phyloP scores from a whole-genome alignment of 2,888 invertebrate genomes.

The Drosophila subquinaria region DNA sequence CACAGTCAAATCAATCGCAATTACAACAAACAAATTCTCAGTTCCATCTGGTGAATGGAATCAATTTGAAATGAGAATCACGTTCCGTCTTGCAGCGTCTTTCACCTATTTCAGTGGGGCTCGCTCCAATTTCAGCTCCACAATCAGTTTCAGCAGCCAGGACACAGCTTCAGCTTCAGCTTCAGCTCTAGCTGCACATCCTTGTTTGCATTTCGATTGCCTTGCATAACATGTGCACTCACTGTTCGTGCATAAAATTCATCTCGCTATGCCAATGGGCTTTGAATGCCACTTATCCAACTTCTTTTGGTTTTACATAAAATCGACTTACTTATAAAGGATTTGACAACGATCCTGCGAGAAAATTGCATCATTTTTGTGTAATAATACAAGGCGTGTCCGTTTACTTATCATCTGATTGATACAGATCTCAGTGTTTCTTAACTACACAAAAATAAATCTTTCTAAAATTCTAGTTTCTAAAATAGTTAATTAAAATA shows the following conservation, averaged over 20 bases:
- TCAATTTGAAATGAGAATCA: slow-evolving; percentile 61
- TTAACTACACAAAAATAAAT: too few relatives aligned
- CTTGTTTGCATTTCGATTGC: slow-evolving; percentile 72
- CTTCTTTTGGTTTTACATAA: neutral
- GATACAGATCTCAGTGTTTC: too few relatives aligned
- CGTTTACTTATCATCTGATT: too few relatives aligned
- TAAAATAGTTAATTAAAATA: too few relatives aligned
- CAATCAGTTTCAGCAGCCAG: neutral
- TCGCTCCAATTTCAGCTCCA: slow-evolving; percentile 1
- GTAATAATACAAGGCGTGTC: too few relatives aligned
- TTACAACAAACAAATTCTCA: slow-evolving; percentile 40
- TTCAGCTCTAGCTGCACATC: neutral
- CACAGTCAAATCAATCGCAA: slow-evolving; percentile 57
- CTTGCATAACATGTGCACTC: slow-evolving; percentile 70
- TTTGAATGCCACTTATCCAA: slow-evolving; percentile 23
- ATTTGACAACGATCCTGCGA: slow-evolving; percentile 20
- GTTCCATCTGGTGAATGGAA: slow-evolving; percentile 43
- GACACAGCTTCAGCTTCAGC: neutral
- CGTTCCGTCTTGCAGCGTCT: slow-evolving; percentile 31
- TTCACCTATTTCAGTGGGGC: slow-evolving; percentile 21
- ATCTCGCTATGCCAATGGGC: slow-evolving; percentile 22
- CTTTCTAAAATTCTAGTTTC: too few relatives aligned
- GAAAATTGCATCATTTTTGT: slow-evolving; percentile 3
- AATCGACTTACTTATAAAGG: neutral
- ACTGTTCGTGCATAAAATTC: slow-evolving; percentile 63